These are phyloP conservation scores for Sylvia borin DNA, from an alignment of 2,797 vertebrate species.

Conservation along the genomic window DNA sequence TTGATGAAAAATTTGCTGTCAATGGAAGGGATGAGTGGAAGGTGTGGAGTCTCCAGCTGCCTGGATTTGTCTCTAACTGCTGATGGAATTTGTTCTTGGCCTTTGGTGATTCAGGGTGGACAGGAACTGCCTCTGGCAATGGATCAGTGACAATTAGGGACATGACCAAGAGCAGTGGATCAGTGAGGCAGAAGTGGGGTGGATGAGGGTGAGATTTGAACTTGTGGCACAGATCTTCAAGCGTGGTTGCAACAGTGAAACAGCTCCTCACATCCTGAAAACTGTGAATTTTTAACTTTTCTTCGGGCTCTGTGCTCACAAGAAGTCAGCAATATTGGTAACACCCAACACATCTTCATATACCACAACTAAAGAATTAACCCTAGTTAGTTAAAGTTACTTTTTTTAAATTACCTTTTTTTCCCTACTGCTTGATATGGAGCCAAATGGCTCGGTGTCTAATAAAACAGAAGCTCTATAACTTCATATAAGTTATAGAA, in stretches of 20 bases:
- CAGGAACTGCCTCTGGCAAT: background rate
- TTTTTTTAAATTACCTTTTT: background rate
- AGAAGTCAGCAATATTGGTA: fast-evolving
- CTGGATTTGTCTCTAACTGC: background rate
- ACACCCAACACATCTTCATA: background rate
- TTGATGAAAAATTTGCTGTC: background rate
- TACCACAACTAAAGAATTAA: background rate
- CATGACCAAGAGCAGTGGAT: fast-evolving
- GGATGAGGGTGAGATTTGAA: too few relatives aligned
- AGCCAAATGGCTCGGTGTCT: background rate
- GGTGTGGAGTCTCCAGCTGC: fast-evolving
- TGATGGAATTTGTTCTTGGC: fast-evolving
- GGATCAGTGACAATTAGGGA: background rate
- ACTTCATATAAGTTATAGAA: background rate
- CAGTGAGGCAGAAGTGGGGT: background rate
- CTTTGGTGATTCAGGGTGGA: background rate
- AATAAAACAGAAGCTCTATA: background rate
- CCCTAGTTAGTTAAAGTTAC: background rate
- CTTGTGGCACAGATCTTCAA: background rate
- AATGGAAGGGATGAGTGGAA: background rate
- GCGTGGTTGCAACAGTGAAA: fast-evolving
- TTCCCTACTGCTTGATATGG: background rate
- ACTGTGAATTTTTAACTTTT: background rate
- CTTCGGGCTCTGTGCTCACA: background rate
- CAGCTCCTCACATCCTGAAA: background rate